These are phyloP conservation scores for Pseudomyrmex gracilis DNA, from an alignment of 1,140 invertebrate genomes.

Conservation along the genomic window DNA sequence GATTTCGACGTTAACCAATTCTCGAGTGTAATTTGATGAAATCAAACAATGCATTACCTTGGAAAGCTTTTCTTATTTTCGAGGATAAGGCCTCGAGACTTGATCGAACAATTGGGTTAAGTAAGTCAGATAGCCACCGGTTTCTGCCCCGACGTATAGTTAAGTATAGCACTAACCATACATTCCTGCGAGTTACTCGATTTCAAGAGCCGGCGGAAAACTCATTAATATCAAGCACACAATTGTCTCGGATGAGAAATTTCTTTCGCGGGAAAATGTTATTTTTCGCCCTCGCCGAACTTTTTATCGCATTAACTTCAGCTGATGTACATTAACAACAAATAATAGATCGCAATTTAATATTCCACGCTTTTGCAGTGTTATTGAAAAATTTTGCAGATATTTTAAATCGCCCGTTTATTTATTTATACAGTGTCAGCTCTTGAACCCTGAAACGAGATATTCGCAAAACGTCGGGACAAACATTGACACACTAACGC, in stretches of 20 bases:
- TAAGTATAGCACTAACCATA: constrained; percentile 47
- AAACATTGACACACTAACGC: too few relatives aligned
- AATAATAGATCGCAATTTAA: too few relatives aligned
- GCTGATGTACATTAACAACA: neutral
- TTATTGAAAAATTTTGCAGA: too few relatives aligned
- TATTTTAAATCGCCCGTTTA: too few relatives aligned
- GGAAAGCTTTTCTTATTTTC: constrained; percentile 10
- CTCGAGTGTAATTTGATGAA: constrained; percentile 40
- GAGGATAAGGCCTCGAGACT: constrained; percentile 55
- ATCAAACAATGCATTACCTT: constrained; percentile 25
- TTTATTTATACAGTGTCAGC: too few relatives aligned
- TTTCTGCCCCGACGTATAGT: constrained; percentile 31
- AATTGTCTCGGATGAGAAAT: neutral
- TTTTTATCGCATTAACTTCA: neutral
- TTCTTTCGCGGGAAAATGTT: neutral
- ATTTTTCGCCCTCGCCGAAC: neutral
- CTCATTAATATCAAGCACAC: constrained; percentile 44
- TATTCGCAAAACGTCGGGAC: too few relatives aligned
- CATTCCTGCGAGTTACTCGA: constrained; percentile 66
- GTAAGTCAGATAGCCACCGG: constrained; percentile 74
- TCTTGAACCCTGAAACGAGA: too few relatives aligned
- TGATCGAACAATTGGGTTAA: constrained; percentile 74
- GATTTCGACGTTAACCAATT: constrained; percentile 24
- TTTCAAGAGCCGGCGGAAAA: constrained; percentile 62
- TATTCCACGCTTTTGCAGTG: too few relatives aligned